Conservation (phyloP, 2,113 vertebrate species). For the Elephas maximus region DNA sequence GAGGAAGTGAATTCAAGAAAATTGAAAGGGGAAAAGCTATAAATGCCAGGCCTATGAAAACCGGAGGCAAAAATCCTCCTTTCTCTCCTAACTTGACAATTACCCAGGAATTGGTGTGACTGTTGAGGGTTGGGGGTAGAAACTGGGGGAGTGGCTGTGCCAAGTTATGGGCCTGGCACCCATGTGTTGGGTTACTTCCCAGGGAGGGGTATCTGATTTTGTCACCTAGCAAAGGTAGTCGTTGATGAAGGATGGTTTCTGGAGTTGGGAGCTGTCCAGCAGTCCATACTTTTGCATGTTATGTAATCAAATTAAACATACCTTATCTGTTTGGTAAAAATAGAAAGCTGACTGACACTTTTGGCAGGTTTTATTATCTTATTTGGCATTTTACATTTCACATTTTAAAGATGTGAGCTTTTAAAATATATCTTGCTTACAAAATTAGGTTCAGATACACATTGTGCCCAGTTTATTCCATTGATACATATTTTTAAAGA, state of each 20-base stretch:
- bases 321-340: constrained; percentile 14
- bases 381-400: not conserved
- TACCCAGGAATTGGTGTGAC: not conserved
- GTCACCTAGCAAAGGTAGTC: not conserved
- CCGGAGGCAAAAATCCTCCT: not conserved
- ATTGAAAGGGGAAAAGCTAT: not conserved
- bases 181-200: not conserved
- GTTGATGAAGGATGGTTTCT: not conserved
- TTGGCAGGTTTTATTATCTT: constrained; percentile 32
- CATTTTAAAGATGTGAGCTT: not conserved
- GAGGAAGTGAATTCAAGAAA: not conserved
- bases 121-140: not conserved
- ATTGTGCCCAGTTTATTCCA: not conserved
- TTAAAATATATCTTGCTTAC: not conserved
- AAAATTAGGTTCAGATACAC: not conserved
- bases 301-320: not conserved
- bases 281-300: constrained; percentile 1
- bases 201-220: not conserved
- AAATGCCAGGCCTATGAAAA: not conserved
- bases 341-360: not conserved
- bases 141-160: not conserved
- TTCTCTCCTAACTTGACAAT: not conserved
- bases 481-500: not conserved
- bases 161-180: too few species aligned
- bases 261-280: not conserved